Evolutionary conservation across 2,113 vertebrate species (phyloP).

Genomic region (Microcebus lehilahytsara): DNA sequence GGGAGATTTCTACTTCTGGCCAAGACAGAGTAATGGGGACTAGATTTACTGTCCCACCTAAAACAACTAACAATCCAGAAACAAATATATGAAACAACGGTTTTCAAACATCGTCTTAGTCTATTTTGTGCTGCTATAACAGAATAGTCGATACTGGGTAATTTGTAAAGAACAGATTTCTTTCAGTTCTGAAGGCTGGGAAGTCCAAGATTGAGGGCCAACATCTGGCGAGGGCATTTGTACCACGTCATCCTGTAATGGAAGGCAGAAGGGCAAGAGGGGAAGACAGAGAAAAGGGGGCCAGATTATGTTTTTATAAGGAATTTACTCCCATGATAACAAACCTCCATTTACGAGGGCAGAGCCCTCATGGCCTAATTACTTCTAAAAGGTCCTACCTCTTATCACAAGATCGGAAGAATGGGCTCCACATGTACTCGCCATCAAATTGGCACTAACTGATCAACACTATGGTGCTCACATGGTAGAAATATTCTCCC

Average conservation of each 20-base stretch:
- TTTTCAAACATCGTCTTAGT: background rate
- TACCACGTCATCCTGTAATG: background rate
- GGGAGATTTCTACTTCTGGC: no score
- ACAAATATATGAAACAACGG: background rate
- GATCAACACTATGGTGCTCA: no score
- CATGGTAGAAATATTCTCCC: no score
- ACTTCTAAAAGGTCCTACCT: no score
- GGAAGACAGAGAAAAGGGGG: no score
- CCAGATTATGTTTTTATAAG: no score
- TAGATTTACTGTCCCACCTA: background rate
- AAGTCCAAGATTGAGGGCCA: background rate
- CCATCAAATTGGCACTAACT: no score
- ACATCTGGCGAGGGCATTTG: background rate
- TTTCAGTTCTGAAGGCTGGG: background rate
- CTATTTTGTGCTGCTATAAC: background rate
- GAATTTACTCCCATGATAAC: no score
- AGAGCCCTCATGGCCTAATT: no score
- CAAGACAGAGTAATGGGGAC: background rate
- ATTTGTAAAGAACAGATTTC: background rate
- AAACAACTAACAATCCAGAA: background rate
- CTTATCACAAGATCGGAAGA: no score
- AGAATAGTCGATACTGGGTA: background rate
- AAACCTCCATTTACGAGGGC: no score
- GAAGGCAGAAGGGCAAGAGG: background rate
- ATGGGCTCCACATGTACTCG: no score